Percentiles rank a stretch among this genome's conserved stretches.
These are phyloP conservation scores for Glareola pratincola DNA, from an alignment of 2,113 vertebrate genomes.

Conservation along the genomic window DNA sequence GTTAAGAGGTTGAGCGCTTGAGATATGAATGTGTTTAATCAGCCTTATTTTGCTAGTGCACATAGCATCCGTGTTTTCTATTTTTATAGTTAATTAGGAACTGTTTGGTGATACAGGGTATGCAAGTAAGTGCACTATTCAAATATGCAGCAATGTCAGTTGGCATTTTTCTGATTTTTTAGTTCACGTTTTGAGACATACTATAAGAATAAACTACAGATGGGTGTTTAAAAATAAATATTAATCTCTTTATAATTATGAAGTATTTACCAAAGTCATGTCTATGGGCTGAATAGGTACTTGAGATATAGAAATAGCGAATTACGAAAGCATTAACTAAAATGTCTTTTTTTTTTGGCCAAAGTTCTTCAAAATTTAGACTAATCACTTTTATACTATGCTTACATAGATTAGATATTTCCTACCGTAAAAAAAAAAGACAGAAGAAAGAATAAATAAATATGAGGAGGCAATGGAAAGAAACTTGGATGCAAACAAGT, in stretches of 20 bases:
- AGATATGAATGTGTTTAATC: neutral
- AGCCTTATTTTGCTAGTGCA: neutral
- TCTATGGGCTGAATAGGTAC: neutral
- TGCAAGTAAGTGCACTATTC: neutral
- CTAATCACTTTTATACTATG: neutral
- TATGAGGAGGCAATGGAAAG: neutral
- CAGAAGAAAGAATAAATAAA: neutral
- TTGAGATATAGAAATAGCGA: neutral
- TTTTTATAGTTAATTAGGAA: conserved; percentile 29
- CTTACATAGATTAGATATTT: neutral
- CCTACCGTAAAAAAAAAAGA: neutral
- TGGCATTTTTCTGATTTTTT: neutral
- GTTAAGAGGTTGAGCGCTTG: neutral
- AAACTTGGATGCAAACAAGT: neutral
- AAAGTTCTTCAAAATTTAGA: neutral
- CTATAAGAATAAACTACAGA: neutral
- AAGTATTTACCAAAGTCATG: neutral
- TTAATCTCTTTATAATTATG: neutral
- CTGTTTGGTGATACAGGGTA: neutral
- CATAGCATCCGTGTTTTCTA: neutral
- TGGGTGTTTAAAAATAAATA: neutral
- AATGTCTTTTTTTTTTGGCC: neutral
- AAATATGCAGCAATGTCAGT: neutral
- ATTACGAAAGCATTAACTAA: neutral
- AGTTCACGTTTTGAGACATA: neutral